phyloP scores from a whole-genome alignment of 2,797 vertebrate species.

The Halcyon leucocephala region DNA sequence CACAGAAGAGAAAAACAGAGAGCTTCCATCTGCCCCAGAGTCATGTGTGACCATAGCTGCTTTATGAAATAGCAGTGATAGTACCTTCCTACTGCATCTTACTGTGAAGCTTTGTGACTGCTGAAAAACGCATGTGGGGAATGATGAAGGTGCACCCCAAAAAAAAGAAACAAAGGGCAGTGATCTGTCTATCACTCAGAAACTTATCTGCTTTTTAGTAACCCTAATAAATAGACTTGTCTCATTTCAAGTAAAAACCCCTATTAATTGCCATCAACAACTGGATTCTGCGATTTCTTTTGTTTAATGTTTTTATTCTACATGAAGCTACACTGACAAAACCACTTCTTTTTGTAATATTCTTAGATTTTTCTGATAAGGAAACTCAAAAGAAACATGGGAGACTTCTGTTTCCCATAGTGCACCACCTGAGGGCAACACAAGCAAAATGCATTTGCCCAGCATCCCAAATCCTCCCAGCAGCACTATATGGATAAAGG shows the following conservation, averaged over 20 bases:
- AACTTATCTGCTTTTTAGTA: not conserved
- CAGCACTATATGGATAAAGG: not conserved
- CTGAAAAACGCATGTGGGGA: not conserved
- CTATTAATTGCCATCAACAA: not conserved
- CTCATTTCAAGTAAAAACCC: not conserved
- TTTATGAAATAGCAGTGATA: not conserved
- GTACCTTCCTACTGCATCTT: not conserved
- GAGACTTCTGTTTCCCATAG: not conserved
- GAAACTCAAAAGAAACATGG: not conserved
- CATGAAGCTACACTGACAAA: not conserved
- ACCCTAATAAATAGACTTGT: not conserved
- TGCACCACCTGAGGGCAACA: not conserved
- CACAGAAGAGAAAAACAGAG: constrained; percentile 3
- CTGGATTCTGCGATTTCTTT: not conserved
- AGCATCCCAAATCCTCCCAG: not conserved
- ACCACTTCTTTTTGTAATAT: not conserved
- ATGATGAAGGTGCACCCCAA: not conserved
- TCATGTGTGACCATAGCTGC: not conserved
- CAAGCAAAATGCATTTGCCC: not conserved
- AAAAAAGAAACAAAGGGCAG: not conserved
- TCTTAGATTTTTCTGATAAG: not conserved
- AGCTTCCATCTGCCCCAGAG: not conserved
- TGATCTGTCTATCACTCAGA: not conserved
- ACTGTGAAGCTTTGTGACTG: not conserved
- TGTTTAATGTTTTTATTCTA: not conserved